These are phyloP conservation scores for Caerostris darwini DNA, from an alignment of 1,140 invertebrate genomes.

Conservation along the genomic window DNA sequence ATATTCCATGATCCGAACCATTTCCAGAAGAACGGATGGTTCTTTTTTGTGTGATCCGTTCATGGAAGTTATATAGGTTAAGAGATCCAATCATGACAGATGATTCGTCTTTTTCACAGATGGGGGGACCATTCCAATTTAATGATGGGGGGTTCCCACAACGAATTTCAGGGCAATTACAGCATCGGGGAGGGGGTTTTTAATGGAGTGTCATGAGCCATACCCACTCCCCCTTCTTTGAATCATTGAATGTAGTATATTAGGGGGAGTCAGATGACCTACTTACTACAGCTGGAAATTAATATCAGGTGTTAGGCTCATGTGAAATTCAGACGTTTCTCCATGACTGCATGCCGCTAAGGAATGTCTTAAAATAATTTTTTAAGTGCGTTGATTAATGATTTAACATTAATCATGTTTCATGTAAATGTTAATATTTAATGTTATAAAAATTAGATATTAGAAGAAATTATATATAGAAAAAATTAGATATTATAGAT, in stretches of 20 bases:
- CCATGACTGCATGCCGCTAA: neutral
- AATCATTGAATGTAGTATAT: neutral
- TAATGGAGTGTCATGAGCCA: conserved; percentile 39
- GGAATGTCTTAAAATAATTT: neutral
- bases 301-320: conserved; percentile 13
- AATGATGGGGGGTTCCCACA: conserved; percentile 30
- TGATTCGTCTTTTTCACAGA: conserved; percentile 66
- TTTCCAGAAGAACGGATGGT: neutral
- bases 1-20: neutral
- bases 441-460: neutral
- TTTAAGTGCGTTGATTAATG: neutral
- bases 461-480: neutral
- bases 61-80: neutral
- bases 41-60: neutral
- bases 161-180: conserved; percentile 52
- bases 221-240: neutral
- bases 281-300: conserved; percentile 13
- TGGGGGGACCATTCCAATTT: conserved; percentile 32
- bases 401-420: neutral
- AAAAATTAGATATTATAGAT: no score
- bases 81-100: conserved; percentile 47
- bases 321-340: neutral
- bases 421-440: neutral
- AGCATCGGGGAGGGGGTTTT: neutral
- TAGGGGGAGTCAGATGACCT: neutral